Conservation (phyloP, 2,797 vertebrate genomes). For the Phylloscopus collybita region DNA sequence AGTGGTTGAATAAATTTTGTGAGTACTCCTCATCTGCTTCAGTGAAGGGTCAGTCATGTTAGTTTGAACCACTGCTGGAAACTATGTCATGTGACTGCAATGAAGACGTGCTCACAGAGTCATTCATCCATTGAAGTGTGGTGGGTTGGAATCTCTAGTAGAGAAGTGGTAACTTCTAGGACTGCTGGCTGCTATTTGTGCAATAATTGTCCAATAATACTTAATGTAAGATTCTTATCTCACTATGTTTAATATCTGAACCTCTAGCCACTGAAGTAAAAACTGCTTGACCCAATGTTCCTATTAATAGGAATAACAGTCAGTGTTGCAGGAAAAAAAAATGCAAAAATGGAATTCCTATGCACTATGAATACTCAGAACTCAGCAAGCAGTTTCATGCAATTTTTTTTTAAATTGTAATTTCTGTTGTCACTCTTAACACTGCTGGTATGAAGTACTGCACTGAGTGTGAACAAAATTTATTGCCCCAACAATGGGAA, state of each 20-base stretch:
- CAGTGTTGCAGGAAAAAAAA: neutral
- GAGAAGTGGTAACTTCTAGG: neutral
- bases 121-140: neutral
- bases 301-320: neutral
- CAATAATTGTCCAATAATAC: neutral
- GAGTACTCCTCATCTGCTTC: neutral
- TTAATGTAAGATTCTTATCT: neutral
- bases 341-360: neutral
- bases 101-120: neutral
- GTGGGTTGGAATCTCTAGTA: neutral
- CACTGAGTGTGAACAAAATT: neutral
- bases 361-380: neutral
- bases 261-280: neutral
- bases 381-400: neutral
- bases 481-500: neutral
- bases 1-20: neutral
- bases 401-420: neutral
- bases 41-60: neutral
- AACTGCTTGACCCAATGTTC: neutral
- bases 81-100: neutral
- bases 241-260: neutral
- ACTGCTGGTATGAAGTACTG: neutral
- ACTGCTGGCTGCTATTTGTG: neutral
- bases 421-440: neutral
- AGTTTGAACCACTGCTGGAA: neutral